Evolutionary conservation across 2,113 vertebrate genomes (phyloP).

Genomic region (Brachyhypopomus gauderio): DNA sequence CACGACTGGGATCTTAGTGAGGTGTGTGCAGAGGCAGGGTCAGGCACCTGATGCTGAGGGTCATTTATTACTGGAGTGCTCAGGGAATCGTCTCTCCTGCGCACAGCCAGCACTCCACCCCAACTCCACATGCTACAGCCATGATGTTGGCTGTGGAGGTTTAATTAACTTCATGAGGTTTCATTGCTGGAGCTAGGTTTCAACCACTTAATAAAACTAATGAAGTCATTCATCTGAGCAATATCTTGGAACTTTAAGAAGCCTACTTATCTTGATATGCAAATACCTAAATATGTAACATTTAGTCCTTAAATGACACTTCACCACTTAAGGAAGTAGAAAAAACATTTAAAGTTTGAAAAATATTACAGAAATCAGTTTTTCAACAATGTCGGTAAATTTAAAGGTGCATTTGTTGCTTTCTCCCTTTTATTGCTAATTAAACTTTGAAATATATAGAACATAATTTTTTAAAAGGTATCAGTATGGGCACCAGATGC

Average conservation of each 20-base stretch:
- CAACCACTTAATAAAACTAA: not conserved
- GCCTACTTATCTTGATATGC: not conserved
- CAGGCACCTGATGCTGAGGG: constrained; percentile 34
- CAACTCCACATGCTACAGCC: not conserved
- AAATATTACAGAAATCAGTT: too few relatives aligned
- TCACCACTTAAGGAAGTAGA: not conserved
- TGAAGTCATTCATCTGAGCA: constrained; percentile 7
- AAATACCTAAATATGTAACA: not conserved
- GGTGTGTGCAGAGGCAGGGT: constrained; percentile 4
- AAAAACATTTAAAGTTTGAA: not conserved
- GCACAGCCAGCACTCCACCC: constrained; percentile 16
- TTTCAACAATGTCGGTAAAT: too few relatives aligned
- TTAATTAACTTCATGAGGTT: constrained; percentile 32
- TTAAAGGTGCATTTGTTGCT: too few relatives aligned
- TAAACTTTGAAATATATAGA: too few relatives aligned
- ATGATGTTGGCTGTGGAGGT: constrained; percentile 23
- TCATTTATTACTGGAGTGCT: constrained; percentile 29
- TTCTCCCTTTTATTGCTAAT: too few relatives aligned
- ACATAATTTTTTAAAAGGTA: too few relatives aligned
- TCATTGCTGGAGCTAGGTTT: not conserved
- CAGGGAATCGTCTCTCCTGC: constrained; percentile 19
- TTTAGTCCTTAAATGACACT: not conserved
- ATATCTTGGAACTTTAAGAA: not conserved
- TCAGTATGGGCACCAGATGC: too few relatives aligned
- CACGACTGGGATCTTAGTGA: constrained; percentile 24